phyloP scores from a whole-genome alignment of 2,888 invertebrate genomes.

The Eilema caniola region DNA sequence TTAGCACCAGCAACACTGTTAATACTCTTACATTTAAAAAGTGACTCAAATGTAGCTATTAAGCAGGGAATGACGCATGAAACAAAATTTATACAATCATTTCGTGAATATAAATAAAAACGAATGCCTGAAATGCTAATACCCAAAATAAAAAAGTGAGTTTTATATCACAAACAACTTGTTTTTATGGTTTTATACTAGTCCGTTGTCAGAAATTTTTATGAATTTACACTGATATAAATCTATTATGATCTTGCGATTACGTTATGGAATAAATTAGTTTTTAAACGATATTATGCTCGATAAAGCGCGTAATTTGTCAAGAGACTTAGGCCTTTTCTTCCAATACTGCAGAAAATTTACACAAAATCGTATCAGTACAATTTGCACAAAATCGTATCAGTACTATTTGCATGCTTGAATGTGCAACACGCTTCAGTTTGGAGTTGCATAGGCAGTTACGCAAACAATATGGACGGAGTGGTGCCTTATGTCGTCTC shows the following conservation, averaged over 20 bases:
- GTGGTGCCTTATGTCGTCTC: no score
- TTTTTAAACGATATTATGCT: neutral
- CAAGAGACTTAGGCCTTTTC: neutral
- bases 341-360: no score
- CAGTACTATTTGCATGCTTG: no score
- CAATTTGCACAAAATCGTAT: no score
- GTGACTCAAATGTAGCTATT: neutral
- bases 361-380: no score
- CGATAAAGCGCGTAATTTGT: neutral
- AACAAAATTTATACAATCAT: constrained; percentile 1
- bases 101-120: neutral
- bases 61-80: neutral
- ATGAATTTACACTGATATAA: constrained; percentile 11
- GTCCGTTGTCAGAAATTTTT: constrained; percentile 15
- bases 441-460: no score
- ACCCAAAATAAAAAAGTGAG: constrained; percentile 2
- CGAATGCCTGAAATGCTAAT: constrained; percentile 7
- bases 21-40: neutral
- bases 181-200: constrained; percentile 28
- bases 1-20: neutral
- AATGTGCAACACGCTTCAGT: no score
- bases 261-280: constrained; percentile 10
- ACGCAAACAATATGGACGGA: no score
- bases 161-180: constrained; percentile 18
- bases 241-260: constrained; percentile 6